Evolutionary conservation across 2,888 invertebrate genomes (phyloP).

Genomic region (Spilarctia lutea): DNA sequence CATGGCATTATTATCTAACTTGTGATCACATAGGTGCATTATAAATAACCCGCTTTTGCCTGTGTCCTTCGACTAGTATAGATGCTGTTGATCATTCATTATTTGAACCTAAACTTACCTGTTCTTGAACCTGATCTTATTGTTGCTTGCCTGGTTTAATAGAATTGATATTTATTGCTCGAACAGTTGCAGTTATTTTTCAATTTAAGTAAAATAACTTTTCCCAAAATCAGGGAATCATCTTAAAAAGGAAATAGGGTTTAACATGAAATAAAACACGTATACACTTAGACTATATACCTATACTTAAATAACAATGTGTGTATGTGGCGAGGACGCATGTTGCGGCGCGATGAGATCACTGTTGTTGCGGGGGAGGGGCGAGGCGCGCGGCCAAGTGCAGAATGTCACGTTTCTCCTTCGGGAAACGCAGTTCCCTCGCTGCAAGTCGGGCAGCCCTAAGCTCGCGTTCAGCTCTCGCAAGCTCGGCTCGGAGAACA

Average conservation of each 20-base stretch:
- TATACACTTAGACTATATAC: constrained; percentile 71
- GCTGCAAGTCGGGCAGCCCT: constrained; percentile 95
- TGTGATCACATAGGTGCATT: no score
- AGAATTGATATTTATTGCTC: neutral
- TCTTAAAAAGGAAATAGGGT: constrained; percentile 7
- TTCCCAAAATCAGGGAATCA: neutral
- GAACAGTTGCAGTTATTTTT: neutral
- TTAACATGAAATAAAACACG: constrained; percentile 64
- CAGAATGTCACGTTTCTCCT: constrained; percentile 97
- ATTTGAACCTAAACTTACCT: neutral
- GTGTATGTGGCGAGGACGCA: constrained; percentile 57
- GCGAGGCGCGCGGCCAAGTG: constrained; percentile 95
- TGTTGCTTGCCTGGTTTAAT: no score
- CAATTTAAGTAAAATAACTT: neutral
- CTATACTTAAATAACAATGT: constrained; percentile 81
- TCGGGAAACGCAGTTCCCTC: constrained; percentile 96
- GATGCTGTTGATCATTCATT: neutral
- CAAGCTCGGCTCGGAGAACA: constrained; percentile 92
- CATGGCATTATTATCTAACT: no score
- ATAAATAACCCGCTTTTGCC: no score
- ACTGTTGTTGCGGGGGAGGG: constrained; percentile 77
- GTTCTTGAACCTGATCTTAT: no score
- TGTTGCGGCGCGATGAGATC: constrained; percentile 73
- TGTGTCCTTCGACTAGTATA: neutral
- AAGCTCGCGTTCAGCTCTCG: constrained; percentile 94